A percentile compares a stretch with the other conserved stretches of the same genome.
These are phyloP conservation scores for Harmothoe impar DNA, from an alignment of 2,888 invertebrate genomes.

Conservation along the genomic window DNA sequence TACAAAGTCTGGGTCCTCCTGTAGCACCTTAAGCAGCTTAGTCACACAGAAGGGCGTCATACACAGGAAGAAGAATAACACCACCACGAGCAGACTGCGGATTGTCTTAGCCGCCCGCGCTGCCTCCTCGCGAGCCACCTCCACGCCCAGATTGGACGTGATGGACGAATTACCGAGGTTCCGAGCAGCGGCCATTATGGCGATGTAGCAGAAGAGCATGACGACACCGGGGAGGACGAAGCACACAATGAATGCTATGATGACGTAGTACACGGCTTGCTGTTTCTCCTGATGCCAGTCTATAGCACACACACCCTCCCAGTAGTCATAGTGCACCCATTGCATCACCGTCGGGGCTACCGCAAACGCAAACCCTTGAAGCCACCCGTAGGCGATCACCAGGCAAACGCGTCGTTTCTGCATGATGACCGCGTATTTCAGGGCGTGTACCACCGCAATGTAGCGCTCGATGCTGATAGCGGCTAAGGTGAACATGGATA, in stretches of 20 bases:
- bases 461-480: slow-evolving; percentile 81
- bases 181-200: slow-evolving; percentile 69
- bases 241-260: slow-evolving; percentile 77
- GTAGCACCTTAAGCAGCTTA: slow-evolving; percentile 80
- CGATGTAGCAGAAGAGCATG: slow-evolving; percentile 75
- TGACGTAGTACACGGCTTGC: slow-evolving; percentile 76
- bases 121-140: slow-evolving; percentile 49
- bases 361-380: slow-evolving; percentile 78
- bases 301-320: slow-evolving; percentile 82
- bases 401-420: slow-evolving; percentile 69
- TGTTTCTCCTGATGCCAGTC: slow-evolving; percentile 76
- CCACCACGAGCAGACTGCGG: slow-evolving; percentile 79
- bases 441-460: slow-evolving; percentile 77
- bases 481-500: slow-evolving; percentile 81
- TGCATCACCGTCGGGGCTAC: slow-evolving; percentile 73
- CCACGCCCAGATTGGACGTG: not conserved
- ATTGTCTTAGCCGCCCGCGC: slow-evolving; percentile 72
- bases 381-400: slow-evolving; percentile 77
- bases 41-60: slow-evolving; percentile 82
- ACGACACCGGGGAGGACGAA: slow-evolving; percentile 78
- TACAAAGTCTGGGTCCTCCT: slow-evolving; percentile 69
- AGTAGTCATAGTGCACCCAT: slow-evolving; percentile 82
- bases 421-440: slow-evolving; percentile 75
- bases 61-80: slow-evolving; percentile 80
- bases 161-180: not conserved